phyloP scores from a whole-genome alignment of 2,797 vertebrate genomes.

The Myotis findleyi region DNA sequence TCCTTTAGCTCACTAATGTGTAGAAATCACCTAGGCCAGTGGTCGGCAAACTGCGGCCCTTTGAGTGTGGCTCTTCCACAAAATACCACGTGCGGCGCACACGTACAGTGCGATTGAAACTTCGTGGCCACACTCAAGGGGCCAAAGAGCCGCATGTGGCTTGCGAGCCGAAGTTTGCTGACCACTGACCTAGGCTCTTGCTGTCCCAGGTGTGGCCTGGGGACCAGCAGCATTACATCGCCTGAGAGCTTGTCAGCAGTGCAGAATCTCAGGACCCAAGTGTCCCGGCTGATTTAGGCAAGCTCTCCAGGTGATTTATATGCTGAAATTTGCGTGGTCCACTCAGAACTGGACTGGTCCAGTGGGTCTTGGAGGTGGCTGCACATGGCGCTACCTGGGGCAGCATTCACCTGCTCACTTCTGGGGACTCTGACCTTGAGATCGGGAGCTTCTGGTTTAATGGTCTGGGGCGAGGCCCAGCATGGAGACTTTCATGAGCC shows the following conservation, averaged over 20 bases:
- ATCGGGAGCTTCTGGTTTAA: not conserved
- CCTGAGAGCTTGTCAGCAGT: not conserved
- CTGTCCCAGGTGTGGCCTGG: not conserved
- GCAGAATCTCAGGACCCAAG: not conserved
- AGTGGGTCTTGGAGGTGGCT: not conserved
- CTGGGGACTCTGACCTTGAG: not conserved
- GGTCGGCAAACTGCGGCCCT: too few relatives aligned
- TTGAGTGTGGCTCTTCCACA: too few relatives aligned
- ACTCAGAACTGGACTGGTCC: not conserved
- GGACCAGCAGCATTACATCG: not conserved
- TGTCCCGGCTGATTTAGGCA: too few relatives aligned
- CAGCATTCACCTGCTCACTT: not conserved
- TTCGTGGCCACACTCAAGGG: too few relatives aligned
- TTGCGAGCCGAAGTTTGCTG: too few relatives aligned
- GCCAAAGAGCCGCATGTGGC: too few relatives aligned
- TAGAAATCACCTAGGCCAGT: not conserved
- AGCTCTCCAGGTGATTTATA: not conserved
- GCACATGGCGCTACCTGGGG: not conserved
- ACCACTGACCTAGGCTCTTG: not conserved
- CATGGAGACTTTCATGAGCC: not conserved
- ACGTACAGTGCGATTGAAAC: too few relatives aligned
- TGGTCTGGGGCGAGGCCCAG: not conserved
- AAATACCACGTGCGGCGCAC: too few relatives aligned
- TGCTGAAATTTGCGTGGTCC: not conserved
- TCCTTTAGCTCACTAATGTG: not conserved